phyloP scores from a whole-genome alignment of 2,888 invertebrate genomes.

The Sympetrum striolatum region DNA sequence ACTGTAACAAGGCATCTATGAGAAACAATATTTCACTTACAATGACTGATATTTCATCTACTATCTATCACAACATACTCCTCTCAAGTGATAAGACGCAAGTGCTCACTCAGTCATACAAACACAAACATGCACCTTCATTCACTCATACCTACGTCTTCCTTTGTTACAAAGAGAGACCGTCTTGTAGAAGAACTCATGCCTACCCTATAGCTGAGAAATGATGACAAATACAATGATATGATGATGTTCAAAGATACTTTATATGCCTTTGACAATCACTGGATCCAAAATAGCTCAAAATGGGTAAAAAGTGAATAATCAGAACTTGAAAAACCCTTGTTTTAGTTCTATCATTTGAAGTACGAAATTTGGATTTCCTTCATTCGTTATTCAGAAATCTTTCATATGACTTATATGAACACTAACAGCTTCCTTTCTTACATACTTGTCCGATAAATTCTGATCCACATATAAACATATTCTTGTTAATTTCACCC shows the following conservation, averaged over 20 bases:
- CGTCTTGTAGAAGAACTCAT: conserved; percentile 36
- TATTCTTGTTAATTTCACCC: conserved; percentile 20
- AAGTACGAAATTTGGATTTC: conserved; percentile 32
- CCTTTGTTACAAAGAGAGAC: conserved; percentile 44
- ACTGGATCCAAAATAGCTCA: conserved; percentile 40
- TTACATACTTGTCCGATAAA: conserved; percentile 15
- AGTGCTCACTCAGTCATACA: conserved; percentile 16
- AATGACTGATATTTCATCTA: conserved; percentile 49
- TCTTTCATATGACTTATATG: conserved; percentile 17
- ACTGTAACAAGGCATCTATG: conserved; percentile 50
- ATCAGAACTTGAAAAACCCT: conserved; percentile 34
- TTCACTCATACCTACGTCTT: conserved; percentile 40
- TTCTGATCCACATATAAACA: conserved; percentile 33
- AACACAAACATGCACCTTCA: conserved; percentile 43
- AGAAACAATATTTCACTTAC: conserved; percentile 47
- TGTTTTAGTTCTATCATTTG: conserved; percentile 25
- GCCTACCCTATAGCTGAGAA: conserved; percentile 37
- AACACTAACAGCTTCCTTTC: conserved; percentile 17
- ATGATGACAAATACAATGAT: conserved; percentile 43
- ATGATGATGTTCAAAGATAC: conserved; percentile 37
- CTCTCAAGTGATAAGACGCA: conserved; percentile 42
- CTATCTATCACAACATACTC: conserved; percentile 50
- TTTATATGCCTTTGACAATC: conserved; percentile 35
- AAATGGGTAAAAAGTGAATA: conserved; percentile 39
- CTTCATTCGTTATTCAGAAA: conserved; percentile 21